Conservation (phyloP, 2,888 invertebrate species). For the Drepana falcataria region DNA sequence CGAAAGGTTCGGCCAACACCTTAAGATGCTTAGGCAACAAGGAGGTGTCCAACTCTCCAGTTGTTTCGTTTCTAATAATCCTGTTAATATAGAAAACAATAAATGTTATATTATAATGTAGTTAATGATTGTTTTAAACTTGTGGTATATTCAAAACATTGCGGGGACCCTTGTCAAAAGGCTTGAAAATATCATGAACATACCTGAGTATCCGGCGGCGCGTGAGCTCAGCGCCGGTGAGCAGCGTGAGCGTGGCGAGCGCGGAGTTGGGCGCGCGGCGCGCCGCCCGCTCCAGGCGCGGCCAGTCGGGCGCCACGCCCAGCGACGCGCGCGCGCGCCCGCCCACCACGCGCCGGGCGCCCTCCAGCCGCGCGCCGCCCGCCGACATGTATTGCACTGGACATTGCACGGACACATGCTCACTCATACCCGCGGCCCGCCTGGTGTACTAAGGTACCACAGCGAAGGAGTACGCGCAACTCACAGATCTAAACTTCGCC, state of each 20-base stretch:
- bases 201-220: conserved; percentile 59
- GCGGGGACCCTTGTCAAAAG: too few species aligned
- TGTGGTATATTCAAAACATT: too few species aligned
- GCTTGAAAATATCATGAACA: too few species aligned
- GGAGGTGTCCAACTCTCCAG: conserved; percentile 47
- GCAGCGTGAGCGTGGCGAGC: conserved; percentile 53
- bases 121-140: too few species aligned
- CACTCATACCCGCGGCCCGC: too few species aligned
- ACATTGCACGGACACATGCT: background rate
- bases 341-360: conserved; percentile 36
- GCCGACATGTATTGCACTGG: conserved; percentile 58
- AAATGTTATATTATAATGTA: too few species aligned
- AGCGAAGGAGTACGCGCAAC: too few species aligned
- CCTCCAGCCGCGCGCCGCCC: conserved; percentile 27
- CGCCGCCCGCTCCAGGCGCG: conserved; percentile 48
- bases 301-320: conserved; percentile 39
- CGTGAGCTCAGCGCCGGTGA: conserved; percentile 55
- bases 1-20: conserved; percentile 46
- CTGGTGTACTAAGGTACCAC: too few species aligned
- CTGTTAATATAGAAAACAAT: conserved; percentile 22
- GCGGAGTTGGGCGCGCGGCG: conserved; percentile 31
- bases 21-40: conserved; percentile 56
- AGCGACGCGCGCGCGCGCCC: conserved; percentile 38
- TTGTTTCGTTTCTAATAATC: conserved; percentile 45
- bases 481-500: too few species aligned